Conservation (phyloP, 2,113 vertebrate genomes). For the Otis tarda region DNA sequence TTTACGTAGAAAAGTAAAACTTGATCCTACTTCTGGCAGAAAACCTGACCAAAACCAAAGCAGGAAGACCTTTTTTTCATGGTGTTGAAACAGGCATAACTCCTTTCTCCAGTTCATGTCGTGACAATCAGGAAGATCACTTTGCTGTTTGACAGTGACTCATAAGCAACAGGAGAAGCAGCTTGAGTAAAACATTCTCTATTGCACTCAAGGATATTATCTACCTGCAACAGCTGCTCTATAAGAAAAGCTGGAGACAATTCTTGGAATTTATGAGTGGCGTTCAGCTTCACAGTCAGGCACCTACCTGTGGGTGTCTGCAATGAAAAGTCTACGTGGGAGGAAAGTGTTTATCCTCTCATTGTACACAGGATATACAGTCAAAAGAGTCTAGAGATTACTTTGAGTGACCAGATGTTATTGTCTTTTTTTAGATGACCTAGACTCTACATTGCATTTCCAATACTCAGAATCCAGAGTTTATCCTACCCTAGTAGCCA, state of each 20-base stretch:
- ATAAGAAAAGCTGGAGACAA: background rate
- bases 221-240: background rate
- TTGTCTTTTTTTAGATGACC: background rate
- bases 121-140: background rate
- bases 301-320: background rate
- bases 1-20: background rate
- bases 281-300: background rate
- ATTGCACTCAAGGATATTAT: background rate
- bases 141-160: background rate
- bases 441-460: background rate
- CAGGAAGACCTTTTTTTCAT: background rate
- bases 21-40: background rate
- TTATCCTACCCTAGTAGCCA: background rate
- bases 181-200: background rate
- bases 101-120: background rate
- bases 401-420: background rate
- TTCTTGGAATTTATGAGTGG: background rate
- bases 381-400: background rate
- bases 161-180: background rate
- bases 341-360: background rate
- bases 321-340: background rate
- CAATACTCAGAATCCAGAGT: background rate
- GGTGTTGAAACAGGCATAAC: background rate
- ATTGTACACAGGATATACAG: background rate
- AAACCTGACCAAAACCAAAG: background rate